These are phyloP conservation scores for Nyctalus aviator DNA, from an alignment of 2,797 vertebrate species.

Conservation along the genomic window DNA sequence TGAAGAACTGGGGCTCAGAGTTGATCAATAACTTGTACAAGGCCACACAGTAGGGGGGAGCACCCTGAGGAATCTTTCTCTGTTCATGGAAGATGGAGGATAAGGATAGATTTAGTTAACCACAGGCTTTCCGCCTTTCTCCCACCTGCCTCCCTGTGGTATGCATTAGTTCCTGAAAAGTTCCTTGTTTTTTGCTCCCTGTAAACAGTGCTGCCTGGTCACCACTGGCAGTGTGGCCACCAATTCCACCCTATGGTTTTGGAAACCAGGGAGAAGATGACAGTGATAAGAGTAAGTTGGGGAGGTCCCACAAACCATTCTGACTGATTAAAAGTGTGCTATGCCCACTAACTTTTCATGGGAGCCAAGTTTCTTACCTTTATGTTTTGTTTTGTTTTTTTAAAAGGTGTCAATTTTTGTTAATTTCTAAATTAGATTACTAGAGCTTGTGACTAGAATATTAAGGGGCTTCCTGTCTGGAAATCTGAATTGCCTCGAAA, in stretches of 20 bases:
- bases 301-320: not conserved
- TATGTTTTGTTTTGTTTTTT: not conserved
- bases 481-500: not conserved
- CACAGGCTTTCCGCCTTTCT: not conserved
- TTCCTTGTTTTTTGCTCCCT: not conserved
- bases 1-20: not conserved
- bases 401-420: not conserved
- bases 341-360: not conserved
- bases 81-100: not conserved
- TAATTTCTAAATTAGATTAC: slow-evolving; percentile 12
- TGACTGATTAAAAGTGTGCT: not conserved
- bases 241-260: not conserved
- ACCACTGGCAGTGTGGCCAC: not conserved
- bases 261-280: not conserved
- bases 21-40: not conserved
- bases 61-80: not conserved
- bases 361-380: slow-evolving; percentile 16
- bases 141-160: not conserved
- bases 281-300: not conserved
- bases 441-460: slow-evolving; percentile 27
- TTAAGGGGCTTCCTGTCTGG: not conserved
- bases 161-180: not conserved
- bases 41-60: not conserved
- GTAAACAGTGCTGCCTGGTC: not conserved
- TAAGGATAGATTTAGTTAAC: not conserved